These are phyloP conservation scores for Chymomyza caudatula DNA, from an alignment of 2,888 invertebrate genomes.

Conservation along the genomic window DNA sequence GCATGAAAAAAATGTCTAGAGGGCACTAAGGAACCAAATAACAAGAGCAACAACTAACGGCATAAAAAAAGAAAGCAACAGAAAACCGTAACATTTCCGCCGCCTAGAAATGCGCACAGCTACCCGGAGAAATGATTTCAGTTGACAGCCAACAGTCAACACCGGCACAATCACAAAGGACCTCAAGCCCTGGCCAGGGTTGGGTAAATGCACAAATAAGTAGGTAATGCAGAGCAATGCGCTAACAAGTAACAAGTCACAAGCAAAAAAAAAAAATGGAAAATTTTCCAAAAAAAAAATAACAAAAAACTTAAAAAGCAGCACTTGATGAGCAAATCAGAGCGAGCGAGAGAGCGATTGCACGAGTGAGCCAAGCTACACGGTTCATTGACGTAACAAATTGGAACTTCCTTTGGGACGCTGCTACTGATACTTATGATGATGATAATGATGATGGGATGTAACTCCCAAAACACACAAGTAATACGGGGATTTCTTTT, in stretches of 20 bases:
- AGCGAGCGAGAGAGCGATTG: slow-evolving; percentile 16
- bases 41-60: neutral
- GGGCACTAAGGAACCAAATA: neutral
- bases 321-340: slow-evolving; percentile 51
- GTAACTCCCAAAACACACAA: slow-evolving; percentile 45
- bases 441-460: slow-evolving; percentile 27
- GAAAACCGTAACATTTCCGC: neutral
- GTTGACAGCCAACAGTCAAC: slow-evolving; percentile 66
- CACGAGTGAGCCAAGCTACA: slow-evolving; percentile 13
- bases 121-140: slow-evolving; percentile 46
- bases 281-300: neutral
- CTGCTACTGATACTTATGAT: slow-evolving; percentile 22
- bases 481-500: slow-evolving; percentile 26
- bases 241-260: neutral
- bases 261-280: neutral
- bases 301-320: slow-evolving; percentile 11
- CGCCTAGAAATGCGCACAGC: slow-evolving; percentile 10
- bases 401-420: slow-evolving; percentile 71
- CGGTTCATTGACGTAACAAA: slow-evolving; percentile 75
- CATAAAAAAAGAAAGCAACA: neutral
- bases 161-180: slow-evolving; percentile 40
- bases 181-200: neutral
- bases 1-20: neutral
- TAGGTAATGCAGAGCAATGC: slow-evolving; percentile 6
- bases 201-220: slow-evolving; percentile 12